These are phyloP conservation scores for Apaloderma vittatum DNA, from an alignment of 2,113 vertebrate species.

Conservation along the genomic window DNA sequence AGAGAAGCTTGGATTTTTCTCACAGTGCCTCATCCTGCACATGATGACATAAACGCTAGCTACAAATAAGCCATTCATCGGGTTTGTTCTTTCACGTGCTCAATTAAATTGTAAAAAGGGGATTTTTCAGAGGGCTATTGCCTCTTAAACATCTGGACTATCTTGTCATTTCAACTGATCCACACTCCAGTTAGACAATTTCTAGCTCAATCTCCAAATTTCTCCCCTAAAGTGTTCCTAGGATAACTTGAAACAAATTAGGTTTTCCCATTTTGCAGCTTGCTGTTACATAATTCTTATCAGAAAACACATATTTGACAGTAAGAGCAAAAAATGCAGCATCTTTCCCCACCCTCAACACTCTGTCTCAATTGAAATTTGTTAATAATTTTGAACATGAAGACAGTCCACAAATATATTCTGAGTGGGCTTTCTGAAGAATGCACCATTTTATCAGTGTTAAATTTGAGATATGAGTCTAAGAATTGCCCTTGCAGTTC, in stretches of 20 bases:
- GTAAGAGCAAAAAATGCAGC: not conserved
- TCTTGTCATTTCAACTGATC: not conserved
- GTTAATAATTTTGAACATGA: not conserved
- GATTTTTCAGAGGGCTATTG: not conserved
- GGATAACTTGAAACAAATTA: not conserved
- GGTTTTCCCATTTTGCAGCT: not conserved
- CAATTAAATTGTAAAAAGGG: not conserved
- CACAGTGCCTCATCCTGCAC: not conserved
- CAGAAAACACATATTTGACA: not conserved
- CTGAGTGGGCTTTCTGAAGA: not conserved
- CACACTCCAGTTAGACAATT: not conserved
- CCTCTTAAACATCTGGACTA: not conserved
- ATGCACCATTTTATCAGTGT: not conserved
- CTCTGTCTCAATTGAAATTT: not conserved
- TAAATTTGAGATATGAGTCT: not conserved
- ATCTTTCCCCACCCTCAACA: not conserved
- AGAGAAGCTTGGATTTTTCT: not conserved
- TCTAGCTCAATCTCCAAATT: not conserved
- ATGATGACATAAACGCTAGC: fast-evolving
- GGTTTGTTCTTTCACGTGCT: not conserved
- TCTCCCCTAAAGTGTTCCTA: not conserved
- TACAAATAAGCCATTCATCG: not conserved
- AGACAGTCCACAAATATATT: not conserved
- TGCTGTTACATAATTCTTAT: not conserved
- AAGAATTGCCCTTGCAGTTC: not conserved